Conservation (phyloP, 1,140 invertebrate genomes). For the Laodelphax striatellus region DNA sequence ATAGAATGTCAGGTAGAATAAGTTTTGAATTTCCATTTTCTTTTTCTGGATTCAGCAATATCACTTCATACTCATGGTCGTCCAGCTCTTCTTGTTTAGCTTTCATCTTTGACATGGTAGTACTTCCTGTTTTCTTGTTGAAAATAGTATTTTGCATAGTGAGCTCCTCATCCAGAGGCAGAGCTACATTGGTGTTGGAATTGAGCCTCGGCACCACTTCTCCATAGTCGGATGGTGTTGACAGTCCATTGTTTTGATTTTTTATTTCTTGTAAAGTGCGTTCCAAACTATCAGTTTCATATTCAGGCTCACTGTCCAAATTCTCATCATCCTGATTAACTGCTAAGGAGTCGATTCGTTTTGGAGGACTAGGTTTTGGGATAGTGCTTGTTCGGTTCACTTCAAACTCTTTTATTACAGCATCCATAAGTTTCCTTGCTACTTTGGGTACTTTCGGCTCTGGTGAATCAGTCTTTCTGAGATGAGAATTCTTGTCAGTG, state of each 20-base stretch:
- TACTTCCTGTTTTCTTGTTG: constrained; percentile 42
- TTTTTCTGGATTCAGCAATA: constrained; percentile 21
- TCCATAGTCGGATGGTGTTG: constrained; percentile 46
- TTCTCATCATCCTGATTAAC: neutral
- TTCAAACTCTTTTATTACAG: constrained; percentile 38
- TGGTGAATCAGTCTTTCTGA: neutral
- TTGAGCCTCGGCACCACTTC: constrained; percentile 42
- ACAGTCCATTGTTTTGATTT: constrained; percentile 30
- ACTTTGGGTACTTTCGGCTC: constrained; percentile 17
- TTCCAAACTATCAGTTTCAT: constrained; percentile 70
- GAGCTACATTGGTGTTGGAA: constrained; percentile 23
- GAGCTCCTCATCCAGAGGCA: constrained; percentile 64
- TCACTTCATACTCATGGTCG: constrained; percentile 28
- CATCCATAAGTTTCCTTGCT: constrained; percentile 36
- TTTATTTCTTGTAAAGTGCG: constrained; percentile 31
- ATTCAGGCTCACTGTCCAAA: constrained; percentile 36
- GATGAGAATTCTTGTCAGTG: constrained; percentile 32
- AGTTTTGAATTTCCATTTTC: constrained; percentile 29
- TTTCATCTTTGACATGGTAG: constrained; percentile 39
- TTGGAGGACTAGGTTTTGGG: constrained; percentile 2
- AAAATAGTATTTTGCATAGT: constrained; percentile 59
- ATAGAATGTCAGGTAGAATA: constrained; percentile 39
- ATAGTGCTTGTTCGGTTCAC: constrained; percentile 28
- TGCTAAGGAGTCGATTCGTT: constrained; percentile 2
- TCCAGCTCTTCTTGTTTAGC: constrained; percentile 17